Percentiles rank a stretch among this genome's conserved stretches.
These are phyloP conservation scores for Conops quadrifasciatus DNA, from an alignment of 2,888 invertebrate genomes.

Conservation along the genomic window DNA sequence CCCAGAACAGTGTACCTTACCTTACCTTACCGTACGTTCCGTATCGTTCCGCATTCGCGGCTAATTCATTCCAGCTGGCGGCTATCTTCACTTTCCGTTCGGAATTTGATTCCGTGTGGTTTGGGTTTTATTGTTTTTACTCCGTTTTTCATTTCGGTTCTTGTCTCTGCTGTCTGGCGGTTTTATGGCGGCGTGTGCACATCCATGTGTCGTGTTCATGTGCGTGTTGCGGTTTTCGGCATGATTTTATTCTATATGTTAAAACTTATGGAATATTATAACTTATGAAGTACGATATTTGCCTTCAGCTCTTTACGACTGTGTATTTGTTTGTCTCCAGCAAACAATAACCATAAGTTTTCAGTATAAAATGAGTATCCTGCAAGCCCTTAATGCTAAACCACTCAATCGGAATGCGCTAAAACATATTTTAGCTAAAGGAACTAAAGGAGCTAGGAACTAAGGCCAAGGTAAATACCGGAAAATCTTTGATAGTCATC, in stretches of 20 bases:
- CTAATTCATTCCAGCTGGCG: not conserved
- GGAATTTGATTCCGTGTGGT: not conserved
- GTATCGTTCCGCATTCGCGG: not conserved
- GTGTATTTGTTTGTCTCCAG: slow-evolving; percentile 14
- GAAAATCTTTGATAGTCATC: no score
- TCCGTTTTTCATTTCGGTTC: not conserved
- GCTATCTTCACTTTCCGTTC: not conserved
- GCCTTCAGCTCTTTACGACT: not conserved
- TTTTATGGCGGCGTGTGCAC: no score
- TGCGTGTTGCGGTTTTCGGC: slow-evolving; percentile 2
- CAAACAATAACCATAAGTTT: slow-evolving; percentile 14
- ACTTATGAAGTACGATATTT: slow-evolving; percentile 12
- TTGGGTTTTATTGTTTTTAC: not conserved
- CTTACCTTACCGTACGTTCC: not conserved
- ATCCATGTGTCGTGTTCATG: not conserved
- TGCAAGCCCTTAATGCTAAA: no score
- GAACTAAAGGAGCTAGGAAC: no score
- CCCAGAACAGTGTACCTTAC: not conserved
- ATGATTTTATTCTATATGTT: not conserved
- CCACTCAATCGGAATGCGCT: no score
- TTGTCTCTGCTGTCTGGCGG: no score
- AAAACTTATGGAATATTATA: slow-evolving; percentile 26
- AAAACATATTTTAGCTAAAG: no score
- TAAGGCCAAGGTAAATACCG: no score
- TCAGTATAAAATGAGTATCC: no score